A percentile compares a stretch with the other conserved stretches of the same genome.
Evolutionary conservation across 2,113 vertebrate genomes (phyloP).

Genomic region (Tachuris rubrigastra): DNA sequence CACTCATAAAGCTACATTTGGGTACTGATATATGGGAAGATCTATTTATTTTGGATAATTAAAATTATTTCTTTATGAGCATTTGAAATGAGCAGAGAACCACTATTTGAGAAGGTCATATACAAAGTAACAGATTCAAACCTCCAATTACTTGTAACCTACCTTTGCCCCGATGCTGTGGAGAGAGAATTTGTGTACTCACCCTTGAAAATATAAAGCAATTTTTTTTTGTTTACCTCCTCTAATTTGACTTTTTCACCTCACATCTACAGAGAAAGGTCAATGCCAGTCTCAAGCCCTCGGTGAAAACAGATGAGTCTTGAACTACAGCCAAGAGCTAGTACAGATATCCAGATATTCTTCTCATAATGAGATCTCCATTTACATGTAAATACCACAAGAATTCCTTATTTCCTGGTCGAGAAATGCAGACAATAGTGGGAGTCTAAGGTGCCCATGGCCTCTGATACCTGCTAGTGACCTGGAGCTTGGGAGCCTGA

Average conservation of each 20-base stretch:
- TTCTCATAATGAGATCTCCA: neutral
- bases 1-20: neutral
- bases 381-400: neutral
- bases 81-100: neutral
- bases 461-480: neutral
- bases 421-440: neutral
- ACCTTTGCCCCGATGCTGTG: neutral
- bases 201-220: neutral
- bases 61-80: neutral
- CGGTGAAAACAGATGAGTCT: neutral
- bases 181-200: neutral
- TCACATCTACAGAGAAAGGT: neutral
- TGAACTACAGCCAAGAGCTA: neutral
- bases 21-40: neutral
- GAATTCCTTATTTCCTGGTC: neutral
- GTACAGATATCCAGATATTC: neutral
- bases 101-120: neutral
- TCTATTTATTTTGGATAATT: neutral
- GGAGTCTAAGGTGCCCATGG: neutral
- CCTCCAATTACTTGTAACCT: neutral
- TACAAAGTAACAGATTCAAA: neutral
- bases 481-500: fast-evolving
- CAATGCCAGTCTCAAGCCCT: neutral
- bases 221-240: neutral
- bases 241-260: neutral